Conservation (phyloP, 2,888 invertebrate species). For the Conomelus anceps region DNA sequence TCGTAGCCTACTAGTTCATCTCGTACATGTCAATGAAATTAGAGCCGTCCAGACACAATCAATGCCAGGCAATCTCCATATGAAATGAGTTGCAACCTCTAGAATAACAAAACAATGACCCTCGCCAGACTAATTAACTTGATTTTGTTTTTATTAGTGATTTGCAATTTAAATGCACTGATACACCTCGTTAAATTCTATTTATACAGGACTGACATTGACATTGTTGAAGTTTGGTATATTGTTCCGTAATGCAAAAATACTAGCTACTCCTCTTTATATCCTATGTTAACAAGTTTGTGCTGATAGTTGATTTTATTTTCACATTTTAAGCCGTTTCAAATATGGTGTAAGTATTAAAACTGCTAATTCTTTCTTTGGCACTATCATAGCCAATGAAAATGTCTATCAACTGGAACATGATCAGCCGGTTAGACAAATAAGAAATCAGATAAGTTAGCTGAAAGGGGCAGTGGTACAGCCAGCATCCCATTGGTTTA, state of each 20-base stretch:
- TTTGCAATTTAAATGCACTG: background rate
- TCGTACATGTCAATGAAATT: background rate
- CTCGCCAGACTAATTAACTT: background rate
- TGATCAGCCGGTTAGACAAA: too few species aligned
- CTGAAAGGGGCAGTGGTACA: too few species aligned
- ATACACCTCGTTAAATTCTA: background rate
- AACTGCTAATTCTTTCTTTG: too few species aligned
- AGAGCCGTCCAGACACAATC: background rate
- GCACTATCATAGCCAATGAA: too few species aligned
- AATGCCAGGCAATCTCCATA: background rate
- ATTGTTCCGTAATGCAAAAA: background rate
- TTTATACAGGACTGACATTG: background rate
- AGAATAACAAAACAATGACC: background rate
- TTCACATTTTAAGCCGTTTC: background rate
- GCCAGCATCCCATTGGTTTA: too few species aligned
- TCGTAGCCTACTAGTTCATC: too few species aligned
- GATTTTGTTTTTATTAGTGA: background rate
- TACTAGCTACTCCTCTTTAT: background rate
- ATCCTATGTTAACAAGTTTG: background rate
- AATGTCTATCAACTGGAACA: too few species aligned
- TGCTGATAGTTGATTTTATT: background rate
- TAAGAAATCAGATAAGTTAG: too few species aligned
- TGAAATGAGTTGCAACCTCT: background rate
- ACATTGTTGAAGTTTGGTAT: background rate
- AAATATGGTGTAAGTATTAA: too few species aligned